Evolutionary conservation across 2,113 vertebrate genomes (phyloP).

Genomic region (Onychorhynchus coronatus): DNA sequence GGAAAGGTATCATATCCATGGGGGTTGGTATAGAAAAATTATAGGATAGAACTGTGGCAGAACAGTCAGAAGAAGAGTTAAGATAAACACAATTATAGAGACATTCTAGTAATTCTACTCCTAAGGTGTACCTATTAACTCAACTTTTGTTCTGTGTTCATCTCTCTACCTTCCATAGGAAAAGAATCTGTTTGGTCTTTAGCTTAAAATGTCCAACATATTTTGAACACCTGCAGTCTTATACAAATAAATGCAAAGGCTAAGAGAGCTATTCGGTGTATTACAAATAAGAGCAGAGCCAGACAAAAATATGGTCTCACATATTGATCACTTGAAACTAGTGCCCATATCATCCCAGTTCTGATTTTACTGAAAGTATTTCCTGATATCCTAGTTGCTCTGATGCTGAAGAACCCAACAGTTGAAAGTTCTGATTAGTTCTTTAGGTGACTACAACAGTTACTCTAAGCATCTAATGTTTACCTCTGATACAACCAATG

Average conservation of each 20-base stretch:
- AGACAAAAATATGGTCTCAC: background rate
- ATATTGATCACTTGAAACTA: background rate
- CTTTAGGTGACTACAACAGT: background rate
- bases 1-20: background rate
- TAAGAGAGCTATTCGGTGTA: background rate
- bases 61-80: background rate
- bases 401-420: background rate
- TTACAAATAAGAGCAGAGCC: background rate
- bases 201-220: background rate
- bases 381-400: background rate
- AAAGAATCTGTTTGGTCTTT: background rate
- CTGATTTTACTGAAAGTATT: background rate
- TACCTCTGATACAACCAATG: slow-evolving; percentile 2
- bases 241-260: background rate
- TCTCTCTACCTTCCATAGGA: background rate
- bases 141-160: background rate
- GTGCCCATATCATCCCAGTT: background rate
- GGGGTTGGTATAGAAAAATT: background rate
- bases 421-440: slow-evolving; percentile 6
- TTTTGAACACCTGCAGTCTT: background rate
- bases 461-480: slow-evolving; percentile 23
- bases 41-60: background rate
- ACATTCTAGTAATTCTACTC: background rate
- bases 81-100: background rate
- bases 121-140: background rate